A percentile compares a stretch with the other conserved stretches of the same genome.
Evolutionary conservation across 2,113 vertebrate genomes (phyloP).

Genomic region (Mastomys coucha): DNA sequence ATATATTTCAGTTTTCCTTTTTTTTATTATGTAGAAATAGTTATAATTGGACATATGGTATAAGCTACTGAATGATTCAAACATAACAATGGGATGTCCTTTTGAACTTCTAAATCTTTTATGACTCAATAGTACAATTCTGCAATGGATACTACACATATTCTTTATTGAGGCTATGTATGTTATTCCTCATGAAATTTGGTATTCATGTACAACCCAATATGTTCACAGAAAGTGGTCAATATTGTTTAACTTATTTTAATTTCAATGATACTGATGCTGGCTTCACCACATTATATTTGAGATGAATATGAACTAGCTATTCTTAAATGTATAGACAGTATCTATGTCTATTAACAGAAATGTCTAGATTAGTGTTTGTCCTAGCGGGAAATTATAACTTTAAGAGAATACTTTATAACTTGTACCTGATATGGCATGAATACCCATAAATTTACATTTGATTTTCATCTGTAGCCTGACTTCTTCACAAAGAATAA

Average conservation of each 20-base stretch:
- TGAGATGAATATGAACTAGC: neutral
- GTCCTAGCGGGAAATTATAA: neutral
- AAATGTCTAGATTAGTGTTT: neutral
- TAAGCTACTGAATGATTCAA: neutral
- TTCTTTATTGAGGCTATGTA: neutral
- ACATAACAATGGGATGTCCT: neutral
- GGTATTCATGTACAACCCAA: neutral
- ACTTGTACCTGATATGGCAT: too few species aligned
- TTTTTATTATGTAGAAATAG: neutral
- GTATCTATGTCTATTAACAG: neutral
- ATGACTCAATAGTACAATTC: neutral
- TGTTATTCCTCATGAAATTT: neutral
- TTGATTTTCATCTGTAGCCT: neutral
- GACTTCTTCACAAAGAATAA: neutral
- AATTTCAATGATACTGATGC: neutral
- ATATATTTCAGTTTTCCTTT: neutral
- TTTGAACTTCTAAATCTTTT: neutral
- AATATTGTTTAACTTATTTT: neutral
- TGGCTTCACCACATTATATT: neutral
- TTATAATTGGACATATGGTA: neutral
- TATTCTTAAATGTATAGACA: neutral
- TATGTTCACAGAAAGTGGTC: neutral
- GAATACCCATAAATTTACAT: neutral
- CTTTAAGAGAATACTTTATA: neutral
- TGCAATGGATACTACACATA: fast-evolving